These are phyloP conservation scores for Cepaea nemoralis DNA, from an alignment of 1,140 invertebrate genomes.

Conservation along the genomic window DNA sequence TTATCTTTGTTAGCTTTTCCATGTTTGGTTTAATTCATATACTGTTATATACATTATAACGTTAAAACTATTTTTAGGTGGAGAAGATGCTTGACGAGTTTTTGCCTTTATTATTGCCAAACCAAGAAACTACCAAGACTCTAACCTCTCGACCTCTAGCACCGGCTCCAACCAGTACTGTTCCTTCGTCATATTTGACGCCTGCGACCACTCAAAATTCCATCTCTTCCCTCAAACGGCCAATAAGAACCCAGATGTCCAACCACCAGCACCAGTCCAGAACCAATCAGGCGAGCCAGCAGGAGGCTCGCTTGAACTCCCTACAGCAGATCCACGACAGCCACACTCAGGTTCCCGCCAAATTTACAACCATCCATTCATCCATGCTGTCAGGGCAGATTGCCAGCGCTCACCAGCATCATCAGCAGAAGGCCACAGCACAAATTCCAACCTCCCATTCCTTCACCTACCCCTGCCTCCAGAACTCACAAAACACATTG, in stretches of 20 bases:
- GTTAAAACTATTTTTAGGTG: constrained; percentile 39
- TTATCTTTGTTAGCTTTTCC: too few relatives aligned
- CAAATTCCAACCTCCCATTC: constrained; percentile 6
- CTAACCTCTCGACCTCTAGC: constrained; percentile 3
- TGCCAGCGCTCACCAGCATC: background rate
- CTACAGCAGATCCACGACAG: background rate
- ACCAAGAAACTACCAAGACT: constrained; percentile 9
- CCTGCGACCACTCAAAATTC: background rate
- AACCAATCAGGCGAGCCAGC: background rate
- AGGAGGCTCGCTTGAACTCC: background rate
- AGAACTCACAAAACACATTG: background rate
- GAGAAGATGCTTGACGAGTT: constrained; percentile 45
- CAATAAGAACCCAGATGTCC: background rate
- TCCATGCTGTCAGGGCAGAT: background rate
- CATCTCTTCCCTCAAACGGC: background rate
- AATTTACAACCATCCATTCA: background rate
- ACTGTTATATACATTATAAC: too few relatives aligned
- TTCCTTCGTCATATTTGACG: background rate
- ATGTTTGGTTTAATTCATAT: too few relatives aligned
- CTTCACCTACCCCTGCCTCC: background rate
- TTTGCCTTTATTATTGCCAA: constrained; percentile 38
- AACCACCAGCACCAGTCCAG: background rate
- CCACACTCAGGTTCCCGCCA: background rate
- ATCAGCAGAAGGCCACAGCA: background rate
- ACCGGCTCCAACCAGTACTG: background rate